phyloP scores from a whole-genome alignment of 2,797 vertebrate genomes.

The Neosilurus mollespiculum region DNA sequence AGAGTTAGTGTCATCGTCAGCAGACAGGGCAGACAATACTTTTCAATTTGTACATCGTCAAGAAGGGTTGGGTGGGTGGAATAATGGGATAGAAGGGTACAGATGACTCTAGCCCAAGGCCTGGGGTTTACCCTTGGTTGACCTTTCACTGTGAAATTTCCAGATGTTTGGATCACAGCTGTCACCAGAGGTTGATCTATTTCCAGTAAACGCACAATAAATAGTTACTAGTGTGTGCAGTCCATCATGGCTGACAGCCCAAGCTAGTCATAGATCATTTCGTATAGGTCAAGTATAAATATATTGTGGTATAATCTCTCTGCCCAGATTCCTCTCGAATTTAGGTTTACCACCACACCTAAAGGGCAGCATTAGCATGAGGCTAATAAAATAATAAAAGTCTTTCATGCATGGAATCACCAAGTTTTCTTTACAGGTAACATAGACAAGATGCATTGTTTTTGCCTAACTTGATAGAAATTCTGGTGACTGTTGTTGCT shows the following conservation, averaged over 20 bases:
- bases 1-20: not conserved
- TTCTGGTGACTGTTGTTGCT: not conserved
- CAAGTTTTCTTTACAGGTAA: not conserved
- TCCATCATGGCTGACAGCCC: not conserved
- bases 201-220: not conserved
- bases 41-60: not conserved
- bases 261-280: slow-evolving; percentile 1
- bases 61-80: too few relatives aligned
- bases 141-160: too few relatives aligned
- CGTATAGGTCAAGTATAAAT: not conserved
- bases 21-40: not conserved
- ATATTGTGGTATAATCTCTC: not conserved
- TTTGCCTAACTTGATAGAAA: not conserved
- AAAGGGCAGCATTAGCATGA: slow-evolving; percentile 15
- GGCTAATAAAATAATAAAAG: not conserved
- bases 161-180: not conserved
- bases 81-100: too few relatives aligned
- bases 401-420: not conserved
- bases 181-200: not conserved
- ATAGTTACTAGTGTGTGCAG: not conserved
- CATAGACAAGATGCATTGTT: not conserved
- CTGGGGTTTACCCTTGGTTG: too few relatives aligned
- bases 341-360: not conserved
- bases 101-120: too few relatives aligned
- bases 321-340: not conserved